These are phyloP conservation scores for Fukomys damarensis DNA, from an alignment of 2,113 vertebrate species.

Conservation along the genomic window DNA sequence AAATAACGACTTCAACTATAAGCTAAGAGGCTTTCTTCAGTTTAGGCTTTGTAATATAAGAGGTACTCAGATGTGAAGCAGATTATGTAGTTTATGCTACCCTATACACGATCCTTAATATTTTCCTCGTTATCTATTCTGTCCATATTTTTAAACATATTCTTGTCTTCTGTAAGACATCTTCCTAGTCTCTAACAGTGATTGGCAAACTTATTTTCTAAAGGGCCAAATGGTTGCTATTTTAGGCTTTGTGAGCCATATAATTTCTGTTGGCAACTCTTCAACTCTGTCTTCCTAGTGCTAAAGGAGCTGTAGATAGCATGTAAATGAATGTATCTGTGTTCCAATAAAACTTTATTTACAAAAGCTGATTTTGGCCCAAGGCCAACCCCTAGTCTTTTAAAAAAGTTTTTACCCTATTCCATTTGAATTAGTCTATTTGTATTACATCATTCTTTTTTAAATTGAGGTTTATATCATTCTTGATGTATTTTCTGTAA, in stretches of 20 bases:
- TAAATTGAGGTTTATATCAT: too few relatives aligned
- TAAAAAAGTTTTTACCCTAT: neutral
- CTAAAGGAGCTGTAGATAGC: neutral
- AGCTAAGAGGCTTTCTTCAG: conserved; percentile 36
- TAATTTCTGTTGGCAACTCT: neutral
- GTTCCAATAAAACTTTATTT: conserved; percentile 54
- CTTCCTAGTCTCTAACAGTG: neutral
- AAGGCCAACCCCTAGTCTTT: neutral
- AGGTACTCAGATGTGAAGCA: neutral
- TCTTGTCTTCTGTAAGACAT: neutral
- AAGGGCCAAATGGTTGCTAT: neutral
- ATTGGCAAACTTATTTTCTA: conserved; percentile 23
- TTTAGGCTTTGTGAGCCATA: neutral
- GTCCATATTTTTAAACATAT: neutral
- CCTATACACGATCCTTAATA: neutral
- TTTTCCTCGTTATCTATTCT: neutral
- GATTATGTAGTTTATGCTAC: neutral
- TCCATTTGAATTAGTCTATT: neutral
- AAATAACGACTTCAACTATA: conserved; percentile 55
- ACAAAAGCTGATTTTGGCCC: conserved; percentile 7
- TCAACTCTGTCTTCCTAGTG: neutral
- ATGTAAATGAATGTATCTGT: neutral
- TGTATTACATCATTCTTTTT: too few relatives aligned
- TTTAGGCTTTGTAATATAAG: neutral
- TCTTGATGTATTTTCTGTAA: neutral